Base-by-base conservation (phyloP, 2,797 vertebrate genomes). In the Xyrichtys novacula region DNA sequence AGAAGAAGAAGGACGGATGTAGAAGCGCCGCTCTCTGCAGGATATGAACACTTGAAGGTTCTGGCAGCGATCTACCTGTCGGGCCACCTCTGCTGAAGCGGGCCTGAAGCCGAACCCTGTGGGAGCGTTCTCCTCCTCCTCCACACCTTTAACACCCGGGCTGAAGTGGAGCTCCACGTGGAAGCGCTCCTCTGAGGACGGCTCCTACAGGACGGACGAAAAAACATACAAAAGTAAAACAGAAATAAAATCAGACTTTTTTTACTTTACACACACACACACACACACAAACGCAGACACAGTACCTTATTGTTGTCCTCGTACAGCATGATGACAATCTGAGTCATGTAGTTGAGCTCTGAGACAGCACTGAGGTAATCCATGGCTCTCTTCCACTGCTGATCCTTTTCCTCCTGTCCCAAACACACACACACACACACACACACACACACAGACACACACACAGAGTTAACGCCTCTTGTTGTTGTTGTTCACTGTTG, bases 261-360 rank as follows among this genome's bases (percentile, higher is more conserved):
- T n/a, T n/a, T n/a, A n/a, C n/a, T n/a, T n/a, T n/a, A n/a, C n/a
- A n/a, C n/a, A n/a, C n/a, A n/a, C n/a, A n/a, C n/a, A n/a, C n/a
- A n/a, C n/a, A n/a, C n/a, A n/a, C n/a, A n/a, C n/a, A n/a, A n/a
- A n/a, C n/a, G n/a, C n/a, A n/a, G n/a, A n/a, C n/a, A n/a, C n/a
- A n/a, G n/a, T 81, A 98, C 97, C 96, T 95, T 96, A 52, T 98
- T 96, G 91, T 98, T 98, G 93, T 99, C 98, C 83, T 99, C 98
- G 19, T 99, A 99, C 57, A 99, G 93, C 98, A 99, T 99, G 82
- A 99, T 97, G 73, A 99, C 98, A 32, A 99, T 97, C 94, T 99
- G 98, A 16, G 98, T 98, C 98, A 99, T 99, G 91, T 99, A 99
- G 94, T 98, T 98, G 81, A 99, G 96, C 68, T 99, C 98, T 14